Base-by-base conservation (phyloP, 2,797 vertebrate species). In the Coendou prehensilis region DNA sequence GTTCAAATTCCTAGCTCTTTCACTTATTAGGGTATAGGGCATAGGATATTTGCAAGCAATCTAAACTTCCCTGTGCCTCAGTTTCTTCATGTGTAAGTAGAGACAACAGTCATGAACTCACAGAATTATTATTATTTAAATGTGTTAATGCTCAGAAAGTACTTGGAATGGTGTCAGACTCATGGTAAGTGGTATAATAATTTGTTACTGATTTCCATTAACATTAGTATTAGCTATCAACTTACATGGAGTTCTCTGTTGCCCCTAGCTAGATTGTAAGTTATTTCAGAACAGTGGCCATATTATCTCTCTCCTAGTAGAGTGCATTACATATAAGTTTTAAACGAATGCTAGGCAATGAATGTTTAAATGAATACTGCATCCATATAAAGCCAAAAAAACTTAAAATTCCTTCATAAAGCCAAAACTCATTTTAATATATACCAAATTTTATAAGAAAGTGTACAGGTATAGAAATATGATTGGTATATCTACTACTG, bases 351-450 rank as follows among this genome's bases (percentile, higher is more conserved):
- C 45, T 91, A 91, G 50, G 30, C 91, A 37, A 45, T 54, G 50
- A 81, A 82, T 85, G 17, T 83, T 89, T 73, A 97, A 82, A 83
- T 87, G n/a, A 13, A 93, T 89, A 56, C 11, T 57, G 69, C 1
- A 63, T 4, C 57, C 63, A 57, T 85, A 88, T 63, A 54, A 96
- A 71, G 56, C 13, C 54, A 89, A 96, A 92, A 63, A n/a, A 33
- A 30, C 57, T 63, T 87, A 61, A 85, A 96, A 64, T 80, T 87
- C n/a, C 56, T 91, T 95, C 81, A 45, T 57, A 71, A 85, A 78
- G 33, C 15, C 26, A 30, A 94, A 96, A 95, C 30, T 79, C 13
- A 52, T 91, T 94, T 93, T 89, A 86, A 82, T 86, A 79, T 95
- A 57, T 57, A 80, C 15, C 4, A 54, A 94, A 69, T 23, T 93